Percentiles rank a stretch among this genome's conserved stretches.
Evolutionary conservation across 2,888 invertebrate species (phyloP).

Genomic region (Carpatolechia fugitivella): DNA sequence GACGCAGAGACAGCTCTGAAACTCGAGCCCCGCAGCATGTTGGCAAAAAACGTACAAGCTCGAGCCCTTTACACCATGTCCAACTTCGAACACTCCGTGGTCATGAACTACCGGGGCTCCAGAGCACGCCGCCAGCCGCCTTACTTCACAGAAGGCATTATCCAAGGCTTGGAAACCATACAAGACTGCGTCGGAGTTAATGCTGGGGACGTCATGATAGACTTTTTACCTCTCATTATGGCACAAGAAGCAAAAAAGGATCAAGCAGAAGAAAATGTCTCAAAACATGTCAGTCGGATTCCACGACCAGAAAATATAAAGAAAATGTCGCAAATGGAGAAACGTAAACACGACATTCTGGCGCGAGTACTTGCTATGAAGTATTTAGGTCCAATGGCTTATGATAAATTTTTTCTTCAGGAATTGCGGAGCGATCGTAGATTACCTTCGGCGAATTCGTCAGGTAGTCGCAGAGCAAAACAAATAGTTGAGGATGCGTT

Average conservation of each 20-base stretch:
- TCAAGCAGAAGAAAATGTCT: conserved; percentile 29
- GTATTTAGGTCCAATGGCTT: conserved; percentile 72
- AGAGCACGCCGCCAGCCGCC: conserved; percentile 59
- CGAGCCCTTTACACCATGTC: conserved; percentile 72
- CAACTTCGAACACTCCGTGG: conserved; percentile 67
- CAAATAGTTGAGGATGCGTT: conserved; percentile 52
- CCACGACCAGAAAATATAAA: conserved; percentile 48
- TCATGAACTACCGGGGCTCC: conserved; percentile 65
- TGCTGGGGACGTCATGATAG: conserved; percentile 65
- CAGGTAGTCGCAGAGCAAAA: conserved; percentile 50
- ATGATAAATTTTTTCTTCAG: conserved; percentile 61
- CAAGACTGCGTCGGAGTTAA: conserved; percentile 68
- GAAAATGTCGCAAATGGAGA: conserved; percentile 66
- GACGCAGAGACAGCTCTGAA: conserved; percentile 68
- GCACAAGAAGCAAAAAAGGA: conserved; percentile 42
- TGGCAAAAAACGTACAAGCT: conserved; percentile 67
- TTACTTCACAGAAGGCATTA: conserved; percentile 68
- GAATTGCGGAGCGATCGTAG: conserved; percentile 53
- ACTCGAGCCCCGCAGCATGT: conserved; percentile 63
- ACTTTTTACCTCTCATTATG: conserved; percentile 64
- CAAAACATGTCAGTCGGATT: conserved; percentile 54
- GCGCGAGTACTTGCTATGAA: conserved; percentile 70
- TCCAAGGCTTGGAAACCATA: conserved; percentile 68
- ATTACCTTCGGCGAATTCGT: conserved; percentile 59
- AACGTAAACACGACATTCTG: conserved; percentile 56